Conservation (phyloP, 2,888 invertebrate genomes). For the Ceramica pisi region DNA sequence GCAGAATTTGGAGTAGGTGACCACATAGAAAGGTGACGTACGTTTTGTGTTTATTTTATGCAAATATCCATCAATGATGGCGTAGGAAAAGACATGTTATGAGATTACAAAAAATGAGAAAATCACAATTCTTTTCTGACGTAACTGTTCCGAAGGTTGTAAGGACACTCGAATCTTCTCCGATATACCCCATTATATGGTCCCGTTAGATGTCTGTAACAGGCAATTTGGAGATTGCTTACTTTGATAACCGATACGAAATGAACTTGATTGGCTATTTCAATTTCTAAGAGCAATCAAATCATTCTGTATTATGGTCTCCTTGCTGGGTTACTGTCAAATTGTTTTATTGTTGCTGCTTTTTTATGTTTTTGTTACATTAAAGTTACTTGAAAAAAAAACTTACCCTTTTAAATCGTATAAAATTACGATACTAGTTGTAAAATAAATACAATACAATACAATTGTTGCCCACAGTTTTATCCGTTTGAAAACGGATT, state of each 20-base stretch:
- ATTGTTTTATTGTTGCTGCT: background rate
- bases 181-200: conserved; percentile 12
- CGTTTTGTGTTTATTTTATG: too few species aligned
- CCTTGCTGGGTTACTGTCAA: background rate
- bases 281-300: conserved; percentile 49
- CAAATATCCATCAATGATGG: too few species aligned
- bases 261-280: conserved; percentile 43
- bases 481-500: too few species aligned
- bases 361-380: background rate
- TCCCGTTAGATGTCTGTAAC: conserved; percentile 45
- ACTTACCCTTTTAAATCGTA: too few species aligned
- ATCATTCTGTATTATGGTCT: conserved; percentile 26
- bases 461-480: too few species aligned
- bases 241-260: conserved; percentile 55
- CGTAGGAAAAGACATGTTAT: too few species aligned
- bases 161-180: conserved; percentile 28
- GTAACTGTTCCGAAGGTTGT: conserved; percentile 12
- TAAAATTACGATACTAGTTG: too few species aligned
- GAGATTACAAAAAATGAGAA: background rate
- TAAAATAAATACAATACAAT: too few species aligned
- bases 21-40: too few species aligned
- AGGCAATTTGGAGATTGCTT: conserved; percentile 55
- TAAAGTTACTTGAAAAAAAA: background rate
- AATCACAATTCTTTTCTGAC: conserved; percentile 1
- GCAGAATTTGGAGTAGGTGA: background rate